These are phyloP conservation scores for Dasysyrphus tricinctus DNA, from an alignment of 2,888 invertebrate species.

Conservation along the genomic window DNA sequence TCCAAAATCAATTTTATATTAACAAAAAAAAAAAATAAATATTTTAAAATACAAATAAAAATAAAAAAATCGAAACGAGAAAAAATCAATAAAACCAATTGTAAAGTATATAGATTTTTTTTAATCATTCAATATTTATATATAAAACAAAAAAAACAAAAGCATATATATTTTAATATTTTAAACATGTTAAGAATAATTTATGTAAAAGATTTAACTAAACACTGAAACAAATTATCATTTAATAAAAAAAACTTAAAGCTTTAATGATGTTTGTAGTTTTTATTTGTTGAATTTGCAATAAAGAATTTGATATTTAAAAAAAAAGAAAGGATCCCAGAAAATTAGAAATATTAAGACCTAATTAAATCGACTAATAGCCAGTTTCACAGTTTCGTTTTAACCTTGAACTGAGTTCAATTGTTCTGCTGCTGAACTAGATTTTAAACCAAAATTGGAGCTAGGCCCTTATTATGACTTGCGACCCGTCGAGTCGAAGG, in stretches of 20 bases:
- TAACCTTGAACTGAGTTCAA: too few species aligned
- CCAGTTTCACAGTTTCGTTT: too few species aligned
- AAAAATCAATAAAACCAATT: slow-evolving; percentile 72
- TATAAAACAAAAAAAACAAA: slow-evolving; percentile 37
- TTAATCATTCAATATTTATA: slow-evolving; percentile 74
- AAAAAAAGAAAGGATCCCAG: too few species aligned
- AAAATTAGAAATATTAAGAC: too few species aligned
- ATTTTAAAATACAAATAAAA: slow-evolving; percentile 39
- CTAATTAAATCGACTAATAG: too few species aligned
- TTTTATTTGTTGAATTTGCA: too few species aligned
- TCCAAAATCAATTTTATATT: slow-evolving; percentile 75
- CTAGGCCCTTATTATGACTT: too few species aligned
- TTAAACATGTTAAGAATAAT: slow-evolving; percentile 75
- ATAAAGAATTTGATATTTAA: too few species aligned
- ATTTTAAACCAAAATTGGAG: too few species aligned
- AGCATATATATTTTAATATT: slow-evolving; percentile 72
- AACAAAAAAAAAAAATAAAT: slow-evolving; percentile 44
- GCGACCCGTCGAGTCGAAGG: too few species aligned
- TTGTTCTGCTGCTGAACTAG: too few species aligned
- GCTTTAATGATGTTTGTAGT: slow-evolving; percentile 49
- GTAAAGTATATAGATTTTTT: slow-evolving; percentile 73
- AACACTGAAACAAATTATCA: slow-evolving; percentile 65
- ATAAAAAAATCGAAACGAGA: slow-evolving; percentile 32
- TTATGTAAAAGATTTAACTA: slow-evolving; percentile 73
- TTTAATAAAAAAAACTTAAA: slow-evolving; percentile 69